Evolutionary conservation across 2,113 vertebrate species (phyloP).

Genomic region (Alexandromys fortis): DNA sequence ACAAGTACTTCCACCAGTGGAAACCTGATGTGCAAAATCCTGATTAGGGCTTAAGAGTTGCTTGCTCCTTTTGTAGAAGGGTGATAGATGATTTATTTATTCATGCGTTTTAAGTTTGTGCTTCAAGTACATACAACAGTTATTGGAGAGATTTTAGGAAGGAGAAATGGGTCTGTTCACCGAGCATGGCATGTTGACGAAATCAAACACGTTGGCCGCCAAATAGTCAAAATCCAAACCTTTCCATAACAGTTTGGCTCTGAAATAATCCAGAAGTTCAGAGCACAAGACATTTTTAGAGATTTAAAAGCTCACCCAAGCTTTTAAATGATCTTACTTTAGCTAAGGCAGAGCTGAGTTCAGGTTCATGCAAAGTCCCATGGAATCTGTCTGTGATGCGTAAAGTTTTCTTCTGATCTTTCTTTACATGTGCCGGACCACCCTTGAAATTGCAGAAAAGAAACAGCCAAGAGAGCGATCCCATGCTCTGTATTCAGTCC

Average conservation of each 20-base stretch:
- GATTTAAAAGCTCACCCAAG: not conserved
- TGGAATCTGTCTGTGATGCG: not conserved
- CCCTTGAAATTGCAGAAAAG: not conserved
- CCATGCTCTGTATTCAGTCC: not conserved
- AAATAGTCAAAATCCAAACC: not conserved
- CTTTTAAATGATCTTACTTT: not conserved
- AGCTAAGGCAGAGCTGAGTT: not conserved
- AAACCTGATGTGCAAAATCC: not conserved
- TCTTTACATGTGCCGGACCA: not conserved
- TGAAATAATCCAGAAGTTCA: not conserved
- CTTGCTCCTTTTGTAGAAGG: not conserved
- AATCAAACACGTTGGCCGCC: not conserved
- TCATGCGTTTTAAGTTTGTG: not conserved
- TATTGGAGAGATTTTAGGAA: not conserved
- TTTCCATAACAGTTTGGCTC: not conserved
- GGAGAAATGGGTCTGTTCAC: not conserved
- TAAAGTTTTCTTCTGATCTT: conserved; percentile 62
- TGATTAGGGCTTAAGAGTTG: not conserved
- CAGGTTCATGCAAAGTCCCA: not conserved
- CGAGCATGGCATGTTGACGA: not conserved
- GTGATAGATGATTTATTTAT: not conserved
- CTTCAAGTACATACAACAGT: not conserved
- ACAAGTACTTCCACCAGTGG: not conserved
- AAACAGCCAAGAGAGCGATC: not conserved
- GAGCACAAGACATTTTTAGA: not conserved